Evolutionary conservation across 1,140 invertebrate species (phyloP).

Genomic region (Drosophila bifasciata): DNA sequence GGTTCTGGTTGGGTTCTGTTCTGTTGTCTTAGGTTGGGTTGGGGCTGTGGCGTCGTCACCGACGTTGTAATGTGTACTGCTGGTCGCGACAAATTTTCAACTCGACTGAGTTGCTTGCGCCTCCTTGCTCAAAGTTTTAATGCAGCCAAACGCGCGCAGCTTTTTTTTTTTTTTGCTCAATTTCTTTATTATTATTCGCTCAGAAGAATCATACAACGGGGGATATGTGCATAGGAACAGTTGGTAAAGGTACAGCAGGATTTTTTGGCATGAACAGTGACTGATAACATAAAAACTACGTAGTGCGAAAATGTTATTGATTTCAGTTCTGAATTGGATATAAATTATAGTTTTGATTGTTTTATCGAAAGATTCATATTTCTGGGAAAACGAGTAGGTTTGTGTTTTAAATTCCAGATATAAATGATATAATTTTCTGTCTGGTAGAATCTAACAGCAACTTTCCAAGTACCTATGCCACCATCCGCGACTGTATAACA

Average conservation of each 20-base stretch:
- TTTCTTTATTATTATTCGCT: slow-evolving; percentile 74
- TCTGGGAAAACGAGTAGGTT: too few species aligned
- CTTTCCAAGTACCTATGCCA: slow-evolving; percentile 5
- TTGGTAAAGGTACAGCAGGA: too few species aligned
- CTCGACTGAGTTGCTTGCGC: slow-evolving; percentile 74
- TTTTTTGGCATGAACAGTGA: too few species aligned
- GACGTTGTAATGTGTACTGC: slow-evolving; percentile 33
- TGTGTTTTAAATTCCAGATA: too few species aligned
- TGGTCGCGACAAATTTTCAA: slow-evolving; percentile 77
- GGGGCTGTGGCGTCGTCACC: slow-evolving; percentile 21
- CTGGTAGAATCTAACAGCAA: too few species aligned
- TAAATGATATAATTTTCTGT: too few species aligned
- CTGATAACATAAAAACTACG: too few species aligned
- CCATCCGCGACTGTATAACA: slow-evolving; percentile 19
- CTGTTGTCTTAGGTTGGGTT: too few species aligned
- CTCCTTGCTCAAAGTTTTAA: slow-evolving; percentile 79
- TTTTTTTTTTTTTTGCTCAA: slow-evolving; percentile 63
- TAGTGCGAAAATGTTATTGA: too few species aligned
- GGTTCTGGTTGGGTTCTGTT: slow-evolving; percentile 8
- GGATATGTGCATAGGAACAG: slow-evolving; percentile 4
- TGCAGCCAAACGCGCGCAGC: slow-evolving; percentile 62
- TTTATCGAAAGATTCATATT: too few species aligned
- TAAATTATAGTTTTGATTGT: too few species aligned
- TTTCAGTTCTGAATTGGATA: too few species aligned
- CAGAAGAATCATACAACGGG: slow-evolving; percentile 42